Base-by-base conservation (phyloP, 2,888 invertebrate species). In the Furcula furcula region DNA sequence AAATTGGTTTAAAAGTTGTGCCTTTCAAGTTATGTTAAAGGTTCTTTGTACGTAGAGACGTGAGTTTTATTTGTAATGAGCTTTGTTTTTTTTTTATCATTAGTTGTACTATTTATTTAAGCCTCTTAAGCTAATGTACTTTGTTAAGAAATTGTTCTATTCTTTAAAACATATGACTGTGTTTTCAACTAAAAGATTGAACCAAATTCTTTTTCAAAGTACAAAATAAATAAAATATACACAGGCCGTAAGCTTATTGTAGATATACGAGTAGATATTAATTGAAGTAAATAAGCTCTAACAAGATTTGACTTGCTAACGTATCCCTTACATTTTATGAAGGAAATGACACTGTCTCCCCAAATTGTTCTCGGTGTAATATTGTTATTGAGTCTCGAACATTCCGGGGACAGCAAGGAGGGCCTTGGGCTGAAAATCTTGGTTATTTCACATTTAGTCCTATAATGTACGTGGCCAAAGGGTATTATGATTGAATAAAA, bases 361-460 rank as follows among this genome's bases (percentile, higher is more conserved):
- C 38, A 34, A 36, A 36, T 41, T 34, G 34, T 33, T 31, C 31
- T 41, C 27, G 29, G 7, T 12, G 42, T 51, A 46, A 54, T 54
- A 32, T 43, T 40, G 45, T 56, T 55, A 53, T 7, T 37, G 56
- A 41, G 37, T 36, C 46, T 46, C 42, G 26, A 39, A 45, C 31
- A 48, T 36, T 28, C 29, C 10, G 10, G 4, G 10, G 21, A 5
- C 10, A 9, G 20, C 9, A n/a, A 10, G 10, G 21, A 21, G 21
- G 21, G 21, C 6, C n/a, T n/a, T n/a, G n/a, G n/a, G n/a, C n/a
- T n/a, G n/a, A n/a, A n/a, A n/a, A n/a, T n/a, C n/a, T n/a, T n/a
- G n/a, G n/a, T n/a, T n/a, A n/a, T n/a, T n/a, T n/a, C n/a, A n/a
- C n/a, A n/a, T n/a, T n/a, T n/a, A n/a, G n/a, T n/a, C n/a, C n/a